Evolutionary conservation across 2,113 vertebrate genomes (phyloP).

Genomic region (Galbula dea): DNA sequence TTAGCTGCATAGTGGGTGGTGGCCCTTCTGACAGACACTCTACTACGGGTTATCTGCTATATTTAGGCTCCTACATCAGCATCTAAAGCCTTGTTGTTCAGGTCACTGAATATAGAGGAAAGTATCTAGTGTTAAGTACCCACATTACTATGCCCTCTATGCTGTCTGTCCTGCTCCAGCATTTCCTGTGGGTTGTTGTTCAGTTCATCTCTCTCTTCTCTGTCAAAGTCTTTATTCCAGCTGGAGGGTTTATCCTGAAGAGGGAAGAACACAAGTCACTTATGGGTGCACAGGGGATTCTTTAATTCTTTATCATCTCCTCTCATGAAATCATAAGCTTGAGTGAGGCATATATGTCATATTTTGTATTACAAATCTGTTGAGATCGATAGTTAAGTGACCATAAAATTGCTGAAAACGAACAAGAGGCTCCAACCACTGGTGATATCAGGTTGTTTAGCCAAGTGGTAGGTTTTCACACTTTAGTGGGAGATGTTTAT

Average conservation of each 20-base stretch:
- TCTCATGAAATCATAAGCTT: neutral
- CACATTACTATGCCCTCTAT: neutral
- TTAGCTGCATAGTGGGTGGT: neutral
- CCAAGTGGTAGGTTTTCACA: neutral
- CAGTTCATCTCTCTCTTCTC: neutral
- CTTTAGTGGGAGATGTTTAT: neutral
- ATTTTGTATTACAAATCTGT: neutral
- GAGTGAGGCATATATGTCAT: neutral
- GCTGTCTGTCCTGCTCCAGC: neutral
- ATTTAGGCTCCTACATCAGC: constrained; percentile 11
- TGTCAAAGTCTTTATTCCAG: neutral
- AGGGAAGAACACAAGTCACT: neutral
- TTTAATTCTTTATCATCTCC: neutral
- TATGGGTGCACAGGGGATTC: neutral
- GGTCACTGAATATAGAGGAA: neutral
- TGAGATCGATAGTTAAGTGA: neutral
- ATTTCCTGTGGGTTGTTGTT: neutral
- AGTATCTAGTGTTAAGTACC: neutral
- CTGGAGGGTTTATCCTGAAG: neutral
- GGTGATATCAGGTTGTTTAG: neutral
- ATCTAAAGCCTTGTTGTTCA: neutral
- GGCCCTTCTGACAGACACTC: neutral
- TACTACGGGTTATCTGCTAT: neutral
- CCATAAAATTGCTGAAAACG: neutral
- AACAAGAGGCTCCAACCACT: neutral